A percentile compares a stretch with the other conserved stretches of the same genome.
Evolutionary conservation across 2,113 vertebrate genomes (phyloP).

Genomic region (Oryzias javanicus): DNA sequence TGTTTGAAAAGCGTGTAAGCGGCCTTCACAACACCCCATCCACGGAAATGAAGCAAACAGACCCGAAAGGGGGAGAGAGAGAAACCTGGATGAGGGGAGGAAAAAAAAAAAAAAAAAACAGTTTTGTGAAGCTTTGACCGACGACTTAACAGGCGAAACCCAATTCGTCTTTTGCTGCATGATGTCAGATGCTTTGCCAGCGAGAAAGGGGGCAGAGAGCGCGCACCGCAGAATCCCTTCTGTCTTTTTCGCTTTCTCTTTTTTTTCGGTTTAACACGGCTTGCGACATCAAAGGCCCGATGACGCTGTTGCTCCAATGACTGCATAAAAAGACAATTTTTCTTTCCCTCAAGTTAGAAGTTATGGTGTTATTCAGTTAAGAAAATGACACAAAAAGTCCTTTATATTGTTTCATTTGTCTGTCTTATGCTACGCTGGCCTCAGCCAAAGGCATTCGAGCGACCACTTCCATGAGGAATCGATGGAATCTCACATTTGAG

Average conservation of each 20-base stretch:
- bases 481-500: too few relatives aligned
- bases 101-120: too few relatives aligned
- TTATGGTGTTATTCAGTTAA: conserved; percentile 62
- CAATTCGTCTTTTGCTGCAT: conserved; percentile 72
- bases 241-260: conserved; percentile 63
- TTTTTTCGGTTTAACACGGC: conserved; percentile 75
- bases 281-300: conserved; percentile 76
- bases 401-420: conserved; percentile 75
- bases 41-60: conserved; percentile 62
- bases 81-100: conserved; percentile 1
- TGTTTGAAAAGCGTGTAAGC: conserved; percentile 74
- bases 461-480: too few relatives aligned
- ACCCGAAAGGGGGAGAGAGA: conserved; percentile 23
- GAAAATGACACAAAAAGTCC: conserved; percentile 66
- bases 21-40: conserved; percentile 68
- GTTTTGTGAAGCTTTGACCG: conserved; percentile 68
- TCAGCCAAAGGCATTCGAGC: too few relatives aligned
- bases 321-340: conserved; percentile 71
- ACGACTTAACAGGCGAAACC: conserved; percentile 75
- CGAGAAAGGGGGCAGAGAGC: conserved; percentile 53
- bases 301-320: conserved; percentile 78
- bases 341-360: conserved; percentile 58
- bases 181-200: conserved; percentile 76
- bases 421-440: neutral
- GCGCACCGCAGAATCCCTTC: conserved; percentile 69